Percentiles rank a stretch among this genome's conserved stretches.
These are phyloP conservation scores for Nebria brevicollis DNA, from an alignment of 2,888 invertebrate genomes.

Conservation along the genomic window DNA sequence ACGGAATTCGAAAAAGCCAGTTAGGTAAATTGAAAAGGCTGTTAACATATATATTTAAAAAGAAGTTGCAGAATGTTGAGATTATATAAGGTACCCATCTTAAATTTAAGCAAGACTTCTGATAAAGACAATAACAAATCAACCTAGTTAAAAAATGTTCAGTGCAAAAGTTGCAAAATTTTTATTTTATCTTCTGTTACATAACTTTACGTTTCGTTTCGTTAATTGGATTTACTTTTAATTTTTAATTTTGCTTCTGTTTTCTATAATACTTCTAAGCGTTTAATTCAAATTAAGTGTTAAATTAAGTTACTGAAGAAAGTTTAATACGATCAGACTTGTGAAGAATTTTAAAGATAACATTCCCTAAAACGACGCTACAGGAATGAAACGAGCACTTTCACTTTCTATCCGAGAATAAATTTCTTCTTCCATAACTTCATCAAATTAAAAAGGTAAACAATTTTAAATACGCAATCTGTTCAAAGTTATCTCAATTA, in stretches of 20 bases:
- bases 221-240: constrained; percentile 44
- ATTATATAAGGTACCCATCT: too few relatives aligned
- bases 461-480: neutral
- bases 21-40: too few relatives aligned
- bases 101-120: too few relatives aligned
- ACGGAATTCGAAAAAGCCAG: too few relatives aligned
- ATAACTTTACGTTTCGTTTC: constrained; percentile 25
- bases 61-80: too few relatives aligned
- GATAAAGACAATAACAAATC: too few relatives aligned
- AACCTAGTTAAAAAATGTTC: neutral
- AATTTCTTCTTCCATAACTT: neutral
- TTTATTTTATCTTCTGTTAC: constrained; percentile 3
- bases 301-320: constrained; percentile 45
- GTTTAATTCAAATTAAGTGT: constrained; percentile 46
- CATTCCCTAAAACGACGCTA: constrained; percentile 7
- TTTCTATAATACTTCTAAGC: constrained; percentile 42
- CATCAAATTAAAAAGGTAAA: neutral
- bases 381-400: neutral
- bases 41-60: too few relatives aligned
- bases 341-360: constrained; percentile 41
- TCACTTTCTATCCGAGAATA: neutral
- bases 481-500: neutral
- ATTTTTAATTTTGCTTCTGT: constrained; percentile 45
- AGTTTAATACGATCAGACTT: constrained; percentile 45
- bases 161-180: neutral